These are phyloP conservation scores for Dendrocopos noguchii DNA, from an alignment of 2,113 vertebrate genomes.

Conservation along the genomic window DNA sequence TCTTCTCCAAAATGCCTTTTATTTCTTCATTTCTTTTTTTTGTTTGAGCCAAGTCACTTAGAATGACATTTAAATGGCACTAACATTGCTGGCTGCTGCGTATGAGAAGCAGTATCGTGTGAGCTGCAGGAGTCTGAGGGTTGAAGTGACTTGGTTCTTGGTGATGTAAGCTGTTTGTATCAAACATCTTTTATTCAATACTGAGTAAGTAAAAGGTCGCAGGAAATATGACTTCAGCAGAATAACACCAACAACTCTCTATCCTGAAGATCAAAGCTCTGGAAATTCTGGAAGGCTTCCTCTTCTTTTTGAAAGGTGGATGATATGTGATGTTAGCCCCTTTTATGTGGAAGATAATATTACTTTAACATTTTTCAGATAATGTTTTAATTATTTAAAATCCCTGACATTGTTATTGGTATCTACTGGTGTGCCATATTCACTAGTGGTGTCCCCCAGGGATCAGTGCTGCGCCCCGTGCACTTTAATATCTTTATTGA, in stretches of 20 bases:
- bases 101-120: background rate
- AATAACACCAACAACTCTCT: background rate
- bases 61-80: conserved; percentile 42
- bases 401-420: background rate
- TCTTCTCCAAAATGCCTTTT: conserved; percentile 29
- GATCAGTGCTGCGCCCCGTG: too few relatives aligned
- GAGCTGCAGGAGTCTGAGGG: background rate
- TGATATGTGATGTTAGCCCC: background rate
- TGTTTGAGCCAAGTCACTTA: conserved; percentile 28
- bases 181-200: background rate
- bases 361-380: background rate
- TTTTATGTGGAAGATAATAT: background rate
- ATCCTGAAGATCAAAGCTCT: background rate
- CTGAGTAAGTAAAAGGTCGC: background rate
- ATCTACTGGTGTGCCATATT: too few relatives aligned
- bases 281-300: background rate
- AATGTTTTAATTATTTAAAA: background rate
- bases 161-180: conserved; percentile 13
- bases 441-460: too few relatives aligned
- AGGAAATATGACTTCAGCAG: background rate
- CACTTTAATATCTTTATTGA: too few relatives aligned
- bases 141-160: conserved; percentile 21
- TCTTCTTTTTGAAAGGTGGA: background rate
- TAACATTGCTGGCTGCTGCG: background rate
- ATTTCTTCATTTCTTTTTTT: background rate